These are phyloP conservation scores for Liopterus haemorrhoidalis DNA, from an alignment of 2,888 invertebrate genomes.

Conservation along the genomic window DNA sequence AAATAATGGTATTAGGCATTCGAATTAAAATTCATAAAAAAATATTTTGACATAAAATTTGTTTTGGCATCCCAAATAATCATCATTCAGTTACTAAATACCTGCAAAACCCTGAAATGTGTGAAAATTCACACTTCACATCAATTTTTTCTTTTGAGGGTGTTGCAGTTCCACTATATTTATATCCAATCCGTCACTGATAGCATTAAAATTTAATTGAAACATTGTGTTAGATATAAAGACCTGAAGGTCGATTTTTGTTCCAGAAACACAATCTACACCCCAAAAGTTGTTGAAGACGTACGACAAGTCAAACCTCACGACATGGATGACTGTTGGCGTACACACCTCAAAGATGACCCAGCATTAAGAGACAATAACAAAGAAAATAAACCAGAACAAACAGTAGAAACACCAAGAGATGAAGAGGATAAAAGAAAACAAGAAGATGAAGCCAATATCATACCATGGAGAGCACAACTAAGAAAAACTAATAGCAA, in stretches of 20 bases:
- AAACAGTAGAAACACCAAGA: slow-evolving; percentile 22
- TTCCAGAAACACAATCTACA: slow-evolving; percentile 61
- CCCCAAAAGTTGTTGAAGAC: slow-evolving; percentile 63
- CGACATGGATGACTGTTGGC: slow-evolving; percentile 35
- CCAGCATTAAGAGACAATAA: too few species aligned
- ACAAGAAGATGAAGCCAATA: slow-evolving; percentile 58
- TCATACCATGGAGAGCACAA: slow-evolving; percentile 86
- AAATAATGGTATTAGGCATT: too few species aligned
- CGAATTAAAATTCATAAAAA: too few species aligned
- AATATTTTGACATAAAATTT: too few species aligned
- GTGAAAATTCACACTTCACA: not conserved
- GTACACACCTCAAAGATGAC: slow-evolving; percentile 36
- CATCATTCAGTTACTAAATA: too few species aligned
- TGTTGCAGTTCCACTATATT: not conserved
- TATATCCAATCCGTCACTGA: too few species aligned
- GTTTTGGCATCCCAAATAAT: too few species aligned
- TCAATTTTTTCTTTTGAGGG: not conserved
- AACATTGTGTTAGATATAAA: not conserved
- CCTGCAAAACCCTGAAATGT: too few species aligned
- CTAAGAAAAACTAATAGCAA: slow-evolving; percentile 86
- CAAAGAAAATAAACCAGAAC: slow-evolving; percentile 41
- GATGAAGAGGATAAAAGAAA: slow-evolving; percentile 49
- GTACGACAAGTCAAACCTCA: slow-evolving; percentile 47
- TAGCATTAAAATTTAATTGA: too few species aligned
- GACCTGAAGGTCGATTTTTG: slow-evolving; percentile 7